phyloP scores from a whole-genome alignment of 1,140 invertebrate genomes.

The Panulirus ornatus region DNA sequence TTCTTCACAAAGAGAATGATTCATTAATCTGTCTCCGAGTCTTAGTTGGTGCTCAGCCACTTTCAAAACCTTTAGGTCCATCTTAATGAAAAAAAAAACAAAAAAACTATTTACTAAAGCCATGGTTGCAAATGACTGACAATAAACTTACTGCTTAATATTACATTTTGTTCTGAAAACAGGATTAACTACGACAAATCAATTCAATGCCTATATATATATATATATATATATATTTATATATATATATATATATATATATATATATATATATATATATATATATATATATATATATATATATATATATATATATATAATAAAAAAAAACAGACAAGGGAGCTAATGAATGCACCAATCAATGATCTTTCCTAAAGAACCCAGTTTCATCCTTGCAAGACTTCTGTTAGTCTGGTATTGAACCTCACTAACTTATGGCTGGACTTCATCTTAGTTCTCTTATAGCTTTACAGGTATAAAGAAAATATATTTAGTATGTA shows the following conservation, averaged over 20 bases:
- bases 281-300: too few relatives aligned
- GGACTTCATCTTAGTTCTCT: not conserved
- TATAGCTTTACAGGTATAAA: conserved; percentile 52
- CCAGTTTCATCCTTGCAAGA: not conserved
- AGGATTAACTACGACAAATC: too few relatives aligned
- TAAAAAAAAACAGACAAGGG: not conserved
- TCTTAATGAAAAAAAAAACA: not conserved
- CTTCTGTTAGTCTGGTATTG: not conserved
- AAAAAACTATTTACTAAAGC: not conserved
- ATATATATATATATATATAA: too few relatives aligned
- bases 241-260: too few relatives aligned
- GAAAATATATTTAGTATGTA: conserved; percentile 54
- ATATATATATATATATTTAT: too few relatives aligned
- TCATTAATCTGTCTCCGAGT: not conserved
- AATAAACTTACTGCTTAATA: too few relatives aligned
- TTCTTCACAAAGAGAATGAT: not conserved
- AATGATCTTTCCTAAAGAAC: not conserved
- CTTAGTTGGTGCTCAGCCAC: not conserved
- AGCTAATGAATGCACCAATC: not conserved
- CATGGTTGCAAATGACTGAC: not conserved
- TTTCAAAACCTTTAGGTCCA: not conserved
- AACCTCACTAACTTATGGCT: not conserved
- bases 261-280: too few relatives aligned
- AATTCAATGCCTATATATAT: too few relatives aligned
- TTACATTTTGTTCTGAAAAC: too few relatives aligned